Evolutionary conservation across 2,888 invertebrate genomes (phyloP).

Genomic region (Formica aserva): DNA sequence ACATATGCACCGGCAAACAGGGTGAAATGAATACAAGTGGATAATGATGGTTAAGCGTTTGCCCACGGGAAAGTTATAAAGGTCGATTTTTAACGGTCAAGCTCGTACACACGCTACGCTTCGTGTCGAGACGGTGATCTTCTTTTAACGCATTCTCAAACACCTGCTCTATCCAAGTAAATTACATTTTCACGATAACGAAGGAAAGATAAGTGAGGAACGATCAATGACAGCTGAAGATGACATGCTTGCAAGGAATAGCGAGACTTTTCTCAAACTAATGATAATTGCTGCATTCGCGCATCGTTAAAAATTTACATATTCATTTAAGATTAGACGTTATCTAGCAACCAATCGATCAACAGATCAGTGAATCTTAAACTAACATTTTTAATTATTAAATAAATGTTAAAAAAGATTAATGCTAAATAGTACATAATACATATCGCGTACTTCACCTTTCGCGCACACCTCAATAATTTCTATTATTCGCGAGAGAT

Average conservation of each 20-base stretch:
- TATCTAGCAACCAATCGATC: neutral
- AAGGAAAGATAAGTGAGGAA: constrained; percentile 9
- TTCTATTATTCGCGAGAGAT: neutral
- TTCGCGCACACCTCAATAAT: neutral
- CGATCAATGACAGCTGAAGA: constrained; percentile 29
- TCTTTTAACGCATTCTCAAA: constrained; percentile 34
- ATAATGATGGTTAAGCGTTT: constrained; percentile 41
- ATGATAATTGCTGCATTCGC: neutral
- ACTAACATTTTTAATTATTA: neutral
- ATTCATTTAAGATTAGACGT: neutral
- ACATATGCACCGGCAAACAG: constrained; percentile 20
- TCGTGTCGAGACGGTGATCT: constrained; percentile 32
- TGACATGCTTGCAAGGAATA: neutral
- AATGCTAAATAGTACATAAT: neutral
- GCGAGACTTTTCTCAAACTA: neutral
- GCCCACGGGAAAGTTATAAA: constrained; percentile 51
- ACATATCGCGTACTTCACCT: neutral
- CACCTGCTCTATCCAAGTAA: constrained; percentile 39
- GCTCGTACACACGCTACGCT: constrained; percentile 43
- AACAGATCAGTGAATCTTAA: neutral
- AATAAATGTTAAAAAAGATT: neutral
- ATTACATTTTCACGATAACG: constrained; percentile 39
- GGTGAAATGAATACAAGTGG: constrained; percentile 46
- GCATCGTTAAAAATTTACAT: neutral
- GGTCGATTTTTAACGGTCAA: constrained; percentile 45